Evolutionary conservation across 2,797 vertebrate genomes (phyloP), one percentile per base, ranked within the genome.

Genomic region (Helicolenus hilgendorfi): DNA sequence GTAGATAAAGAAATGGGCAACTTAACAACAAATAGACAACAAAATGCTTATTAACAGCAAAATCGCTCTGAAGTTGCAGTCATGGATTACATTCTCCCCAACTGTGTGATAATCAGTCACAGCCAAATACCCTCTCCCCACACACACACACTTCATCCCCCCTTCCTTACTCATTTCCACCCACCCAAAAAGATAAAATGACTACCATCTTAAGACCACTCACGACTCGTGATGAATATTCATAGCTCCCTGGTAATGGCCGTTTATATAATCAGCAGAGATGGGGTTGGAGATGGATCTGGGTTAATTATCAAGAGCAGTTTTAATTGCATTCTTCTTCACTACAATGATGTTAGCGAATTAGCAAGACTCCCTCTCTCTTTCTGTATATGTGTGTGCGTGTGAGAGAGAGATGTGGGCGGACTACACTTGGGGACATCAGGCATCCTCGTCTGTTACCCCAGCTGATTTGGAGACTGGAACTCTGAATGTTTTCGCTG

Each of bases 291-390:
- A 92, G 93, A 95, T 93, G 93, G 93, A 96, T 94, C 89, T 88
- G 91, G 94, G 93, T 96, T 96, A 94, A 96, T 96, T 95, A 96
- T 94, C 92, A 94, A 93, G 92, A 95, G 87, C 92, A 92, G 84
- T 92, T 96, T 94, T 94, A 96, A 95, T 95, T 95, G 94, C 89
- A 88, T 95, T 96, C 94, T 93, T 93, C 89, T 90, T 91, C 88
- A 91, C 87, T 83, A 91, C 91, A 89, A 90, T 89, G 92, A 90
- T 90, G 89, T 92, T 88, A 78, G 82, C 8, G 7, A 92, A 95
- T 94, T 94, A 94, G 86, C 80, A 72, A 83, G 80, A 74, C 73
- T 79, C 78, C 26, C 78, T 84, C 79, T 85, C 64, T 73, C 36
- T 85, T 20, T 75, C 7, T 80, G 20, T 56, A 14, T 41, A n/a